Conservation (phyloP, 2,888 invertebrate genomes). For the Polyommatus iphigenia region DNA sequence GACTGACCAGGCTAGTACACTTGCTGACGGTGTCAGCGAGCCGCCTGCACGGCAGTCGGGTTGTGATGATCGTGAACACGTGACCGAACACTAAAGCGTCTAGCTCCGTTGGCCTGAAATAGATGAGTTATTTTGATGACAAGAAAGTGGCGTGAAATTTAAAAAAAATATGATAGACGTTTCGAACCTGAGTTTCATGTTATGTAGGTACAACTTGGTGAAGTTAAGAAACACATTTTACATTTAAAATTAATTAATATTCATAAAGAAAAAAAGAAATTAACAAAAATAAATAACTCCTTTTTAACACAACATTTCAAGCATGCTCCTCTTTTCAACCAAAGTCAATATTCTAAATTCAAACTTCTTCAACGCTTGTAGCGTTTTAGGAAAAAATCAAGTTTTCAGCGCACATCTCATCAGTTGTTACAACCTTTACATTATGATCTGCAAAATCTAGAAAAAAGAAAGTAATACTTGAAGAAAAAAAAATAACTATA, state of each 20-base stretch:
- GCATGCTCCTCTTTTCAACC: neutral
- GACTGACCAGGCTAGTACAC: conserved; percentile 87
- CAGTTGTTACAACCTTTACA: neutral
- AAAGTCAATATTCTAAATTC: neutral
- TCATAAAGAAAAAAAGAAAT: neutral
- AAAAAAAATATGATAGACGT: neutral
- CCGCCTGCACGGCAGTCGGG: conserved; percentile 89
- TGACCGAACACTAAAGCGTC: conserved; percentile 99
- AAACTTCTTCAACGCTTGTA: neutral
- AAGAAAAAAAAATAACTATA: neutral
- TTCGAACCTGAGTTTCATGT: neutral
- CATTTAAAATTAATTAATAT: no score
- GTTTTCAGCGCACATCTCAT: neutral
- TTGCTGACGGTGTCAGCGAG: conserved; percentile 90
- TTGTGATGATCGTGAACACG: conserved; percentile 96
- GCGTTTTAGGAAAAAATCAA: neutral
- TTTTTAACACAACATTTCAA: neutral
- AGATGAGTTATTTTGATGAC: conserved; percentile 3
- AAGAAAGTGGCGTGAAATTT: no score
- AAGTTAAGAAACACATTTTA: neutral
- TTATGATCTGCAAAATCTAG: neutral
- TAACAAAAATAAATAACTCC: neutral
- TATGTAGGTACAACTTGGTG: neutral
- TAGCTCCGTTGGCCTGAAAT: conserved; percentile 91
- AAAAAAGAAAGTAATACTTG: neutral